Base-by-base conservation (phyloP, 2,888 invertebrate species). In the Idaea straminata region DNA sequence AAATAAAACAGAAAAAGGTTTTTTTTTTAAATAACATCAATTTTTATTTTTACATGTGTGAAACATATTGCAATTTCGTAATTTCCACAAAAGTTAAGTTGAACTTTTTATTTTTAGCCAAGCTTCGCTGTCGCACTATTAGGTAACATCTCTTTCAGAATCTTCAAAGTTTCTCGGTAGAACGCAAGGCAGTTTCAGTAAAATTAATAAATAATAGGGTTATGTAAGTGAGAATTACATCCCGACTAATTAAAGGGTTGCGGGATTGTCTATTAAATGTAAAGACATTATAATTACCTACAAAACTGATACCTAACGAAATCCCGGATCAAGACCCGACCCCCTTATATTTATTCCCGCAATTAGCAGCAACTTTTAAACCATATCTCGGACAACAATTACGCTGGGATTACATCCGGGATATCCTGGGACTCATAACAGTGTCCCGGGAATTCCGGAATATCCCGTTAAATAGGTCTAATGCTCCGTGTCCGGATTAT, bases 381-480 rank as follows among this genome's bases (percentile, higher is more conserved):
- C 84, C 83, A 82, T 88, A 85, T 73, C 85, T 88, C 85, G 90
- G 89, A 89, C 90, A 89, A 87, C 89, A 89, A 89, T 91, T 91
- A 89, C 79, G 80, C 81, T 70, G 79, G 90, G 91, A 91, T 91
- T 91, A 88, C 81, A 77, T 78, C 77, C 84, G 81, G 81, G 80
- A 84, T 85, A 90, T 89, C 78, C 77, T 84, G 81, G 81, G 80
- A 84, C 85, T 91, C 89, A 89, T 91, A 91, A 89, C 85, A 77
- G 83, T 83, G 79, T 85, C 84, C 84, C 81, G 74, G 83, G 74
- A 80, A 62, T 83, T 83, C 83, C 81, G 72, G 82, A 74, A 82
- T 83, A 85, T 87, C 85, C 85, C 80, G 88, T 89, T 91, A 91
- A 91, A 89, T 88, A 89, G 87, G 87, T 89, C 87, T 89, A 89